Evolutionary conservation across 2,888 invertebrate genomes (phyloP), one percentile per base, ranked within the genome.

Genomic region (Drosophila mayaguana): DNA sequence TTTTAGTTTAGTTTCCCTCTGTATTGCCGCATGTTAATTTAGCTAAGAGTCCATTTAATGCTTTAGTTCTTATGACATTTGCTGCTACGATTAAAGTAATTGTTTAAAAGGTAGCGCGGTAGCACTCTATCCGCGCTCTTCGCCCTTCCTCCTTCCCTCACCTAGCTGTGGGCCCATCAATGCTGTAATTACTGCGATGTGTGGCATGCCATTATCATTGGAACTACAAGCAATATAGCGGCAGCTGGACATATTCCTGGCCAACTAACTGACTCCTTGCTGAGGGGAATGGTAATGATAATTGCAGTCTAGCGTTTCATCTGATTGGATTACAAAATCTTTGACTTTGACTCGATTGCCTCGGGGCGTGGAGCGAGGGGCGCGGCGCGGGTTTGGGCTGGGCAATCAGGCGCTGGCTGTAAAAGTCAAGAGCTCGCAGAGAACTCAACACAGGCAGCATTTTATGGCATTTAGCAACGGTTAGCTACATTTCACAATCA

Each of bases 1-100:
- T 14, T n/a, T n/a, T n/a, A n/a, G n/a, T 5, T 42, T 42, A 18
- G 42, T 20, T 9, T 16, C 36, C 46, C 38, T 25, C 32, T 32
- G 11, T 32, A 32, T 50, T 38, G 32, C 34, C 20, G 45, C 43
- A 56, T 45, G 83, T 88, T 86, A 89, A 86, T 86, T 86, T 88
- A 86, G 80, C 89, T 86, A 80, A 90, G 81, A 90, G 90, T 86
- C 77, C 88, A 90, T 87, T 88, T 78, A 80, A 80, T 78, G 81
- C 61, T 88, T 74, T 65, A 72, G 75, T 83, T 89, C 75, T 73
- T 81, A 76, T 76, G 73, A 75, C 63, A 63, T 65, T 54, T 54
- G 48, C 55, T 25, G 64, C 48, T 22, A 42, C 79, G 83, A 80
- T 87, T 88, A 81, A 72, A 53, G 76, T 80, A 88, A 82, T 89